Evolutionary conservation across 37 sponge, comb jelly and placozoan species (phyloP).

Genomic region (Axinella damicornis): DNA sequence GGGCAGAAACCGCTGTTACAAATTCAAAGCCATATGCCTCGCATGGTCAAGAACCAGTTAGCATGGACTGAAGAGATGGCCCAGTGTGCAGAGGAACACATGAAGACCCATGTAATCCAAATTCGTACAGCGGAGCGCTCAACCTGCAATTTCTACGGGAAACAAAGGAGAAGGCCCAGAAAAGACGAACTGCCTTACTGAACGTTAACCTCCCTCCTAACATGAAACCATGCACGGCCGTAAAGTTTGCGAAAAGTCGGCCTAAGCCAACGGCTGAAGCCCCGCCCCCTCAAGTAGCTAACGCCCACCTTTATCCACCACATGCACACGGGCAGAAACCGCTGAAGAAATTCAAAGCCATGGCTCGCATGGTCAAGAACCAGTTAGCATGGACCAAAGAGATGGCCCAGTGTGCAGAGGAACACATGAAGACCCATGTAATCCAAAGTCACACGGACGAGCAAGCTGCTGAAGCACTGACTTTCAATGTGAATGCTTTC

Average conservation of each 20-base stretch:
- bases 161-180: too few species aligned
- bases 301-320: too few species aligned
- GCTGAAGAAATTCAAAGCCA: conserved; percentile 29
- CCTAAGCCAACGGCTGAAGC: too few species aligned
- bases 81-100: conserved; percentile 37
- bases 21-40: conserved; percentile 47
- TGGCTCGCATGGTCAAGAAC: conserved; percentile 49
- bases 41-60: conserved; percentile 50
- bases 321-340: too few species aligned
- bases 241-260: too few species aligned
- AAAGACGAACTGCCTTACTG: too few species aligned
- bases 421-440: conserved; percentile 44
- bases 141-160: too few species aligned
- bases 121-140: too few species aligned
- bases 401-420: conserved; percentile 39
- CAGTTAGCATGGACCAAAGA: conserved; percentile 45
- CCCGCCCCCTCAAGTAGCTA: too few species aligned
- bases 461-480: conserved; percentile 14
- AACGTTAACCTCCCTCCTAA: too few species aligned
- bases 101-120: conserved; percentile 26
- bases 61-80: conserved; percentile 37
- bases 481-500: conserved; percentile 62
- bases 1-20: too few species aligned
- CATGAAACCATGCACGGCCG: too few species aligned
- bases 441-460: neutral